Percentiles rank a stretch among this genome's conserved stretches.
Conservation (phyloP, 1,140 invertebrate species). For the Mizuhopecten yessoensis region DNA sequence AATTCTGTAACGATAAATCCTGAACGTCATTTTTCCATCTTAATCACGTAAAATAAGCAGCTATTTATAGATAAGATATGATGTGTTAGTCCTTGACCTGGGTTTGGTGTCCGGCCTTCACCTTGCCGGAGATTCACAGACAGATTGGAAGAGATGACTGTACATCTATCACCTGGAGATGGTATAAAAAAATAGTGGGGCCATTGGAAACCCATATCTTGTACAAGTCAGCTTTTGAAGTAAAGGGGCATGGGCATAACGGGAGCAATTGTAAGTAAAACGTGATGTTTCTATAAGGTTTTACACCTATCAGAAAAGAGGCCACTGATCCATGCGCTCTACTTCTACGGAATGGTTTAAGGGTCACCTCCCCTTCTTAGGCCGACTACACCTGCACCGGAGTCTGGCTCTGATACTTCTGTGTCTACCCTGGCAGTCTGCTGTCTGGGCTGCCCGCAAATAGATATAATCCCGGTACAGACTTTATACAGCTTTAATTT, state of each 20-base stretch:
- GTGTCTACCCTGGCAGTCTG: no score
- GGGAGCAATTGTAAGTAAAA: no score
- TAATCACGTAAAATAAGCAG: neutral
- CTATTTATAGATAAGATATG: constrained; percentile 27
- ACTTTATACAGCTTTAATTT: no score
- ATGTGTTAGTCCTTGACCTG: neutral
- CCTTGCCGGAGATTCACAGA: neutral
- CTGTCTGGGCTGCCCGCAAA: no score
- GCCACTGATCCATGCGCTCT: no score
- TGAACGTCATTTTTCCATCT: neutral
- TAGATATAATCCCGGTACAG: no score
- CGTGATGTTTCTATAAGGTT: no score
- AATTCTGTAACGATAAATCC: neutral
- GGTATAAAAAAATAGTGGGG: neutral
- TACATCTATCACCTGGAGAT: neutral
- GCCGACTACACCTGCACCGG: no score
- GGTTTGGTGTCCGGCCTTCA: neutral
- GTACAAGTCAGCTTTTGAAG: neutral
- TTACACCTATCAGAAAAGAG: no score
- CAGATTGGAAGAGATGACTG: neutral
- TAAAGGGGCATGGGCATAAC: neutral
- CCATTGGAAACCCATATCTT: neutral
- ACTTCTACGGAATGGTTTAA: no score
- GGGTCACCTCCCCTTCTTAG: no score
- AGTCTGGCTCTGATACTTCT: no score